Percentiles rank a stretch among this genome's conserved stretches.
Conservation (phyloP, 1,140 invertebrate species). For the Drosophila melanica region DNA sequence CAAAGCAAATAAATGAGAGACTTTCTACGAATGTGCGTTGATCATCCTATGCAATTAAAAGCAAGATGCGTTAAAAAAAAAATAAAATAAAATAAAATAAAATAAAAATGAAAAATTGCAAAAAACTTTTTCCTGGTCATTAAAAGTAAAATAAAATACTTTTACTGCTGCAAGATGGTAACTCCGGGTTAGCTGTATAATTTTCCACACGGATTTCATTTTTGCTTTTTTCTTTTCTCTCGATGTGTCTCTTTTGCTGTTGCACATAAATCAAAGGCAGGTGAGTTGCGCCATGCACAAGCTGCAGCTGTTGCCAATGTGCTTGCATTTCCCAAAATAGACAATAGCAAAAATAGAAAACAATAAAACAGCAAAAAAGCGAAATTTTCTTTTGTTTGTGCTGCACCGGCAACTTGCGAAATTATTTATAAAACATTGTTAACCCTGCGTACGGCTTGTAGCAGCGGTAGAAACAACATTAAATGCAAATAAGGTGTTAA, state of each 20-base stretch:
- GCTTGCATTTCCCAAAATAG: constrained; percentile 37
- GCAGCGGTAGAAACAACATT: background rate
- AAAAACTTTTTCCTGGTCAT: constrained; percentile 55
- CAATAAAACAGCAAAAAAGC: constrained; percentile 23
- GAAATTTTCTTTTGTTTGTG: constrained; percentile 15
- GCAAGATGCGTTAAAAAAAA: constrained; percentile 21
- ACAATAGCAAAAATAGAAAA: constrained; percentile 16
- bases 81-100: constrained; percentile 31
- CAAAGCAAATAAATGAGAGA: constrained; percentile 69
- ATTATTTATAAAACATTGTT: constrained; percentile 42
- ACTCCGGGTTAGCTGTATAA: constrained; percentile 30
- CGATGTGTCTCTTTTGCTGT: constrained; percentile 1
- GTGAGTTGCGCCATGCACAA: constrained; percentile 24
- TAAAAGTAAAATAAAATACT: constrained; percentile 75
- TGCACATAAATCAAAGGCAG: constrained; percentile 24
- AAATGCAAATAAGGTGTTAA: constrained; percentile 4
- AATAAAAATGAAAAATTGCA: constrained; percentile 16
- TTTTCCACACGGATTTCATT: constrained; percentile 39
- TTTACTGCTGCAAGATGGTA: constrained; percentile 45
- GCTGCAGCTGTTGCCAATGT: constrained; percentile 14
- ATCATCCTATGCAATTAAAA: constrained; percentile 23
- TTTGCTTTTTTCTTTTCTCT: constrained; percentile 1
- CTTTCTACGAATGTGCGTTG: constrained; percentile 55
- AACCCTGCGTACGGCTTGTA: constrained; percentile 1
- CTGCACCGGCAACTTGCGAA: too few relatives aligned